Conservation (phyloP, 2,888 invertebrate species). For the Microctonus aethiopoides region DNA sequence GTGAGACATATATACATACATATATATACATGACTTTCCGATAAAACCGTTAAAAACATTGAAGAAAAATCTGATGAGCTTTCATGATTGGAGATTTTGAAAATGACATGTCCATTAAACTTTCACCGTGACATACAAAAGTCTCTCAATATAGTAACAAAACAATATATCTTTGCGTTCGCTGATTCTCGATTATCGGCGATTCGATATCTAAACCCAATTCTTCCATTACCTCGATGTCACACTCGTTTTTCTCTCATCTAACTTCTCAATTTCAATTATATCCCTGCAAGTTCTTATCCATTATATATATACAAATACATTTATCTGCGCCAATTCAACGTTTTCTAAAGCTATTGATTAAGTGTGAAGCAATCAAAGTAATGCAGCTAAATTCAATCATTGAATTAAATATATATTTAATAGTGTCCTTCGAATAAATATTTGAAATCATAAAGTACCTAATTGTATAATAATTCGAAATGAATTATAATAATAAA, state of each 20-base stretch:
- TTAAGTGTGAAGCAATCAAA: not conserved
- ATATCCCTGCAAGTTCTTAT: not conserved
- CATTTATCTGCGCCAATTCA: not conserved
- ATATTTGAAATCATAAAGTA: not conserved
- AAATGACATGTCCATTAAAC: conserved; percentile 46
- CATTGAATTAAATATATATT: not conserved
- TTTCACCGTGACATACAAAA: conserved; percentile 28
- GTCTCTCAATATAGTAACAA: conserved; percentile 21
- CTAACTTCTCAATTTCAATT: conserved; percentile 5
- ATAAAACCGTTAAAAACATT: too few relatives aligned
- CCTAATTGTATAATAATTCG: too few relatives aligned
- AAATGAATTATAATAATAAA: too few relatives aligned
- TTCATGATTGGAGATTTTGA: too few relatives aligned
- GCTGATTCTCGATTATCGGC: conserved; percentile 37
- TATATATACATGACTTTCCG: too few relatives aligned
- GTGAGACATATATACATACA: too few relatives aligned
- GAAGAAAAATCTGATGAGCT: too few relatives aligned
- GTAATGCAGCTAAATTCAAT: not conserved
- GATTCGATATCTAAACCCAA: conserved; percentile 37
- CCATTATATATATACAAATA: not conserved
- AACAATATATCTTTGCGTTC: conserved; percentile 37
- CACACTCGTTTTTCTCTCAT: conserved; percentile 9
- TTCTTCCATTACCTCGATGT: conserved; percentile 8
- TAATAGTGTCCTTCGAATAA: not conserved
- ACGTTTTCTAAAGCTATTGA: not conserved